Base-by-base conservation (phyloP, 2,888 invertebrate species). In the Heliconius hortense region DNA sequence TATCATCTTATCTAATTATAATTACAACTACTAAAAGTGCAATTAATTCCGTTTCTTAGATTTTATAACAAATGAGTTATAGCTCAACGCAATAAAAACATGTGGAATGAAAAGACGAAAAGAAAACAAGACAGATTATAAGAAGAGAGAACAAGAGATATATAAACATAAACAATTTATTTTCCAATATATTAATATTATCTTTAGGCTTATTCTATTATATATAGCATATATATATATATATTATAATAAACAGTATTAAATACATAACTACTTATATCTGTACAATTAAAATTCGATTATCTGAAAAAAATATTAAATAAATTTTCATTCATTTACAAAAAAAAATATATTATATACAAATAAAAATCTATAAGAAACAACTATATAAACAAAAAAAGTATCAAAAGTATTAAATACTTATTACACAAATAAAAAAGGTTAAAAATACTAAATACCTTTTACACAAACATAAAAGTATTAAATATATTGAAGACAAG, bases 201-300 rank as follows among this genome's bases (percentile, higher is more conserved):
- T 24, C 8, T 43, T 66, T 66, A 66, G 13, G n/a, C 66, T 43
- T 66, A 66, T 39, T 39, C n/a, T 43, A 66, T 24, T 43, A 66
- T 15, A 66, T 13, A 39, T 66, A 39, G n/a, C 11, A 35, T 64
- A 64, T 35, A 21, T 64, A 35, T 64, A 64, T 35, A 21, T 64
- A 39, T 24, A 35, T 39, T 64, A 59, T 59, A 59, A 59, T 24
- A 59, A 59, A 59, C 56, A 59, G 10, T 13, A 59, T 18, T 48
- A 18, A 48, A 48, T 21, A 48, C 18, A 2, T 48, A 18, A 48
- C n/a, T 56, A n/a, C n/a, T 56, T 56, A n/a, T 56, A 56, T 10
- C 3, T 56, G 21, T 56, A n/a, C 18, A 56, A 56, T 8, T 21
- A 18, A 56, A 67, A 26, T 48, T 21, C 18, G 7, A 18, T 18